Evolutionary conservation across 2,888 invertebrate genomes (phyloP).

Genomic region (Danaus chrysippus): DNA sequence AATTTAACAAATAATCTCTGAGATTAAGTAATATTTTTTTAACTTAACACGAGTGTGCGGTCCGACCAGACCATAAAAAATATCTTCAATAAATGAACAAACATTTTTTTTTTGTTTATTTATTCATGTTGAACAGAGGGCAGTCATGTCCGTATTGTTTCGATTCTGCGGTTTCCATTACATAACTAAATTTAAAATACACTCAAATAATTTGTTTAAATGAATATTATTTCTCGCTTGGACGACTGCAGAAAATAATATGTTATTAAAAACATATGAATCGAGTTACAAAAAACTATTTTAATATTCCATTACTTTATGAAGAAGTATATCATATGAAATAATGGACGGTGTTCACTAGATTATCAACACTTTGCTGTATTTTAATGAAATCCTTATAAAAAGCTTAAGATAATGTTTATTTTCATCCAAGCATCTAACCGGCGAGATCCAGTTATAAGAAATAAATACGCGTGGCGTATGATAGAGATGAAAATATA

Average conservation of each 20-base stretch:
- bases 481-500: constrained; percentile 32
- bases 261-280: constrained; percentile 4
- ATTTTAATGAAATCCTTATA: constrained; percentile 11
- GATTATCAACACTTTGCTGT: constrained; percentile 3
- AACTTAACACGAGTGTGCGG: too few relatives aligned
- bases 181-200: constrained; percentile 1
- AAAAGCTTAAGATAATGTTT: constrained; percentile 39
- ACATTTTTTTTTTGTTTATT: too few relatives aligned
- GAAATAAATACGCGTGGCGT: constrained; percentile 39
- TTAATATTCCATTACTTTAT: neutral
- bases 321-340: neutral
- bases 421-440: constrained; percentile 31
- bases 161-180: neutral
- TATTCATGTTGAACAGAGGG: too few relatives aligned
- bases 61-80: too few relatives aligned
- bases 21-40: too few relatives aligned
- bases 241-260: constrained; percentile 1
- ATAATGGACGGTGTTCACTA: constrained; percentile 1
- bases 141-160: neutral
- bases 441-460: constrained; percentile 37
- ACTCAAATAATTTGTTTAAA: neutral
- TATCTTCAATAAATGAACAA: too few relatives aligned
- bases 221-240: constrained; percentile 5
- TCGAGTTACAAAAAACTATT: neutral
- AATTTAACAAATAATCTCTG: too few relatives aligned